Conservation (phyloP, 1,140 invertebrate species). For the Cotesia vestalis region DNA sequence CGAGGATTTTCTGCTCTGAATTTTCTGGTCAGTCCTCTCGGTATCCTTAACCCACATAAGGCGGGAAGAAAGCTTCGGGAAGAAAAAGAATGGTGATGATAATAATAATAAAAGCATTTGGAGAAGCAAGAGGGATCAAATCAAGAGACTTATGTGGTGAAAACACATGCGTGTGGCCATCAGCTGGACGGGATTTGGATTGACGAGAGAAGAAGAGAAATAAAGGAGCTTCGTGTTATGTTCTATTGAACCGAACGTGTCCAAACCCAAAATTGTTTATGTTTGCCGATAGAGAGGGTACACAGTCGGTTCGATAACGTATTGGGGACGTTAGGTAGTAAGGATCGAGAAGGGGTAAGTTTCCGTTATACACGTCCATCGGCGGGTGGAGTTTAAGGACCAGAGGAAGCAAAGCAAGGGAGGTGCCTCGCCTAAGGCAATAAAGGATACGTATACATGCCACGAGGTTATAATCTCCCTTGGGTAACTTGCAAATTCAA, state of each 20-base stretch:
- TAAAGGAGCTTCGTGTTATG: not conserved
- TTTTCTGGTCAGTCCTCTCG: not conserved
- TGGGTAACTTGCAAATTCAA: constrained; percentile 29
- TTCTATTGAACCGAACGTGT: no score
- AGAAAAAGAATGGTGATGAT: no score
- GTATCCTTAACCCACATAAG: constrained; percentile 11
- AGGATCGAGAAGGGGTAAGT: no score
- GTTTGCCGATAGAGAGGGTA: no score
- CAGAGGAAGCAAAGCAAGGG: constrained; percentile 3
- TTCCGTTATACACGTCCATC: no score
- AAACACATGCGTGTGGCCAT: not conserved
- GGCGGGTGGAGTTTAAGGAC: not conserved
- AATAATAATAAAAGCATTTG: not conserved
- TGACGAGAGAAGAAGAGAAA: constrained; percentile 1
- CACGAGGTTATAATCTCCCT: constrained; percentile 29
- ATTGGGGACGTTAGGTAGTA: no score
- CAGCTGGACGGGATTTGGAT: not conserved
- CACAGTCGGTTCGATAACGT: no score
- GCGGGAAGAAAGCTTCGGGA: not conserved
- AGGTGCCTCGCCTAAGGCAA: constrained; percentile 22
- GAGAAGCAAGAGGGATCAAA: not conserved
- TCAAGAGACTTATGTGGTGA: not conserved
- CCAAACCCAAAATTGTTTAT: no score
- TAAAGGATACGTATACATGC: constrained; percentile 28
- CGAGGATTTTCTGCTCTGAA: not conserved